Base-by-base conservation (phyloP, 2,888 invertebrate species). In the Cephalotes varians region DNA sequence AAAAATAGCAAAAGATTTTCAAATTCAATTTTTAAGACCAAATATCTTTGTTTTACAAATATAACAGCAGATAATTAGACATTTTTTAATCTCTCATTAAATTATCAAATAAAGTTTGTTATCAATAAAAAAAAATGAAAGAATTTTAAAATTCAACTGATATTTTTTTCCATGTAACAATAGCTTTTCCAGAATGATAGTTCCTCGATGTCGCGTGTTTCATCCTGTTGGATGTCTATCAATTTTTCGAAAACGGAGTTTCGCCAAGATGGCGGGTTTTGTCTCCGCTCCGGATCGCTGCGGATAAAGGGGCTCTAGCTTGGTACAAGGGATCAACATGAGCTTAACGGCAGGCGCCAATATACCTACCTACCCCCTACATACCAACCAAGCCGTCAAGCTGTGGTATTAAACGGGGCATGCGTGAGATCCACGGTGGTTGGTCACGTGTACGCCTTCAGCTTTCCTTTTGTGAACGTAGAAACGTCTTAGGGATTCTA, bases 271-370 rank as follows among this genome's bases (percentile, higher is more conserved):
- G 88, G 85, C 88, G 84, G 56, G 49, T 73, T 31, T 67, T 65
- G 60, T 69, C 74, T 25, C 31, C 28, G 51, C 62, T 49, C 62
- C 72, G 73, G 56, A 82, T 85, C 90, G 83, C 87, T 86, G 69
- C 80, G 86, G 64, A 90, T 89, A 81, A 80, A 91, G 91, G 83
- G 90, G 69, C 87, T 88, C 87, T 87, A 86, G 87, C 87, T 82
- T 80, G 88, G 90, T 90, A 88, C 90, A 90, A 91, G 91, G 90
- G 93, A 92, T 92, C 92, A 92, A 90, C 92, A 87, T 88, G 88
- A 90, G 93, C 91, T 93, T 92, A 93, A 91, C 91, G 91, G 90
- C 92, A 91, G 91, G 91, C 92, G 92, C 93, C 93, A 93, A 93
- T 93, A 93, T 93, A 92, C 91, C 91, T 90, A 87, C 86, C 86